phyloP scores from a whole-genome alignment of 2,888 invertebrate genomes.

The Stramonita haemastoma region DNA sequence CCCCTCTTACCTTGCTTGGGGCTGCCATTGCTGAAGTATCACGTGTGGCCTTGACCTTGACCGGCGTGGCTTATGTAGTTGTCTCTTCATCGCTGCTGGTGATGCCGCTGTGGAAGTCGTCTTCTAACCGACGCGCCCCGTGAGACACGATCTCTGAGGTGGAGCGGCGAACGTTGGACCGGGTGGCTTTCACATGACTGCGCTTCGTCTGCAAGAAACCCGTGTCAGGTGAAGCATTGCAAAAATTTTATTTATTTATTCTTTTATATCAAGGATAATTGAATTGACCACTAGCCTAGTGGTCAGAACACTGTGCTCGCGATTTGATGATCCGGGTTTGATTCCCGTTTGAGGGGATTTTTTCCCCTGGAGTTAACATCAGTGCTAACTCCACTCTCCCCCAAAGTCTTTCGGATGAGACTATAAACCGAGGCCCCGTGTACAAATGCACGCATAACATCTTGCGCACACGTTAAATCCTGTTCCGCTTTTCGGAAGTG shows the following conservation, averaged over 20 bases:
- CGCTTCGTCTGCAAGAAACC: conserved; percentile 36
- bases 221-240: background rate
- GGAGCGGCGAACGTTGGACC: conserved; percentile 44
- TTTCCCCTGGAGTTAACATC: too few species aligned
- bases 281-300: too few species aligned
- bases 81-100: conserved; percentile 63
- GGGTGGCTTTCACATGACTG: conserved; percentile 39
- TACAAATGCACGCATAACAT: too few species aligned
- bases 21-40: conserved; percentile 42
- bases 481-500: too few species aligned
- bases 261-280: too few species aligned
- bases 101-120: conserved; percentile 65
- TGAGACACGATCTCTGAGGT: conserved; percentile 43
- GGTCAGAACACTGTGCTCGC: too few species aligned
- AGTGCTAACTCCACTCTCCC: too few species aligned
- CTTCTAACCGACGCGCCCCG: conserved; percentile 68
- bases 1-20: conserved; percentile 36
- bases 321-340: too few species aligned
- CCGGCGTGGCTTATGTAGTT: conserved; percentile 42
- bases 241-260: background rate
- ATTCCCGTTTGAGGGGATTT: too few species aligned
- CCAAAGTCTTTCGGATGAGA: too few species aligned
- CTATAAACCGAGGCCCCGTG: too few species aligned
- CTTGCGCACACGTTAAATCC: too few species aligned
- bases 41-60: conserved; percentile 56